Evolutionary conservation across 2,113 vertebrate genomes (phyloP), one percentile per base, ranked within the genome.

Genomic region (Zingel zingel): DNA sequence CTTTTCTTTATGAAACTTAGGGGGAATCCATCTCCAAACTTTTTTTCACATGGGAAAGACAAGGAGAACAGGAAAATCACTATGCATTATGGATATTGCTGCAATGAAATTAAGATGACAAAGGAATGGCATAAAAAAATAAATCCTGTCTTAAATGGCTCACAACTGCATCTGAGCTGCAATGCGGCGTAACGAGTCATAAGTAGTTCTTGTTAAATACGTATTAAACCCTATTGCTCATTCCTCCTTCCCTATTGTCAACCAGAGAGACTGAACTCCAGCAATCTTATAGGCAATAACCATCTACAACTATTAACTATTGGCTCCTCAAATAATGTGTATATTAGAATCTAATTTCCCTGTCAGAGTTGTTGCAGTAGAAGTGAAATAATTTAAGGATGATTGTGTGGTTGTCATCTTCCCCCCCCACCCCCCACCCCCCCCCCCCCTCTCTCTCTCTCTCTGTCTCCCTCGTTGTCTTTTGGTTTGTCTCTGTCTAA

Each of bases 81-180:
- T 88, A 64, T 81, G 84, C 94, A 91, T 92, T 93, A 91, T 91
- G 81, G 76, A 87, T 86, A 90, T 79, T 87, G 85, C 79, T 86
- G 86, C 88, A 91, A 70, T 73, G 78, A 90, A 91, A 89, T 93
- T 83, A 93, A 85, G 82, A 88, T 67, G 81, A 91, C 87, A 92
- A 92, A 92, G 89, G 82, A 91, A 84, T 75, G 76, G 63, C 16
- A 48, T 14, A 15, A 48, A 48, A 54, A 72, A 71, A 59, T 54
- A 74, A 74, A 70, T 86, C 67, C 39, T 23, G 77, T 79, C 77
- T 82, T 85, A 80, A 90, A 87, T 48, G 64, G 81, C 68, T 84
- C 57, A 76, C 77, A 67, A 80, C 85, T 88, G 84, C 74, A 91
- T 87, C 77, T 74, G 81, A 79, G 85, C 83, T 88, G 88, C 92